Percentiles rank a stretch among this genome's conserved stretches.
Conservation (phyloP, 2,888 invertebrate species). For the Hirtodrosophila alboralis region DNA sequence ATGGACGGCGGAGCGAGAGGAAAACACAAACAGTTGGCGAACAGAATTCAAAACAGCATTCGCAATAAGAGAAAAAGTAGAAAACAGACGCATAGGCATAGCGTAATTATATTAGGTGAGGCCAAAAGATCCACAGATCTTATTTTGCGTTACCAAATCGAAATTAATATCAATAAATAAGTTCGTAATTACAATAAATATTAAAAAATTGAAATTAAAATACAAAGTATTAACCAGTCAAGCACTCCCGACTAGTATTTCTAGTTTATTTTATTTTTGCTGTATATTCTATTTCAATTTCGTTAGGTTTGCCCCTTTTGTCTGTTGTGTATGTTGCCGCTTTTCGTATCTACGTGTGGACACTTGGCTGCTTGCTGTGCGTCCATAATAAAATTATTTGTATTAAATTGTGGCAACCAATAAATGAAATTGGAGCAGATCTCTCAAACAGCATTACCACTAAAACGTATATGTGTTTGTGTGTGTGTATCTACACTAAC, state of each 20-base stretch:
- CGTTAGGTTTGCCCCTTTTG: conserved; percentile 39
- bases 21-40: no score
- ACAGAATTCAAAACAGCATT: no score
- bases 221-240: no score
- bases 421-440: conserved; percentile 60
- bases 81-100: no score
- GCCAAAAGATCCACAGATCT: no score
- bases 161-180: no score
- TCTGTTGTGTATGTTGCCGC: not conserved
- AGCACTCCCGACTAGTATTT: not conserved
- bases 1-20: no score
- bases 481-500: conserved; percentile 34
- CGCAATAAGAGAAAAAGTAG: no score
- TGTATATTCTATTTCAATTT: conserved; percentile 59
- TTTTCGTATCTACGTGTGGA: conserved; percentile 40
- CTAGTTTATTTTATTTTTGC: conserved; percentile 5
- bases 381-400: conserved; percentile 73
- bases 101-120: no score
- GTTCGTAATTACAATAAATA: no score
- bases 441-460: conserved; percentile 42
- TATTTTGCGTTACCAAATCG: no score
- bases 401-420: conserved; percentile 76
- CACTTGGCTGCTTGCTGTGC: conserved; percentile 39
- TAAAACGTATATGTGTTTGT: conserved; percentile 7
- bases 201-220: no score